A percentile compares a stretch with the other conserved stretches of the same genome.
Conservation (phyloP, 2,797 vertebrate genomes). For the Hoplostethus atlanticus region DNA sequence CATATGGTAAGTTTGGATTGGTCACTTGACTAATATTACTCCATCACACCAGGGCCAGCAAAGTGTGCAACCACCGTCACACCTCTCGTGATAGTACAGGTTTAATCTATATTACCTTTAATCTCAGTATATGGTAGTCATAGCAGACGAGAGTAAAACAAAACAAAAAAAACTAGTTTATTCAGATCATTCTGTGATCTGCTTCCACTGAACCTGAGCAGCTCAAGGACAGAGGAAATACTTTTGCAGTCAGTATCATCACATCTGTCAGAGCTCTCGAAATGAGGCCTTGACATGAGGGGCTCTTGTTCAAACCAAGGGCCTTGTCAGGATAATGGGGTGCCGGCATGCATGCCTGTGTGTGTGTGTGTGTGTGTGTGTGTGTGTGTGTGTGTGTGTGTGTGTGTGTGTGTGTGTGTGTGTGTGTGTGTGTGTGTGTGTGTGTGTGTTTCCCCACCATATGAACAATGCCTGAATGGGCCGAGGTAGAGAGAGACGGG, state of each 20-base stretch:
- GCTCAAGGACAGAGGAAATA: constrained; percentile 84
- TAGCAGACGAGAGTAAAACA: too few species aligned
- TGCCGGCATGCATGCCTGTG: constrained; percentile 40
- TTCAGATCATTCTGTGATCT: not conserved
- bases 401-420: constrained; percentile 29
- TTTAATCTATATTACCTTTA: not conserved
- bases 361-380: constrained; percentile 32
- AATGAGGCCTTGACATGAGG: constrained; percentile 78
- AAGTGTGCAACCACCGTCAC: not conserved
- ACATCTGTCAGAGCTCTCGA: constrained; percentile 74
- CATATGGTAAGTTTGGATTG: constrained; percentile 80
- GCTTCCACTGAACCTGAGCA: constrained; percentile 78
- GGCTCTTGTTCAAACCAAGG: constrained; percentile 37
- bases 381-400: constrained; percentile 22
- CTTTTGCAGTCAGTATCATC: constrained; percentile 69
- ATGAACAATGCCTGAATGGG: constrained; percentile 57
- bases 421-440: constrained; percentile 32
- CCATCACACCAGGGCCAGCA: not conserved
- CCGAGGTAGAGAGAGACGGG: constrained; percentile 60
- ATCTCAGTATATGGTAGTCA: not conserved
- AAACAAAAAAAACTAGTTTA: too few species aligned
- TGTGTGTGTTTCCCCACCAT: constrained; percentile 31
- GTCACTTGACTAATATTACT: not conserved
- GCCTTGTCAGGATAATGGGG: constrained; percentile 59
- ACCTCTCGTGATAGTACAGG: not conserved